Conservation (phyloP, 2,888 invertebrate genomes). For the Chrysolina haemoptera region DNA sequence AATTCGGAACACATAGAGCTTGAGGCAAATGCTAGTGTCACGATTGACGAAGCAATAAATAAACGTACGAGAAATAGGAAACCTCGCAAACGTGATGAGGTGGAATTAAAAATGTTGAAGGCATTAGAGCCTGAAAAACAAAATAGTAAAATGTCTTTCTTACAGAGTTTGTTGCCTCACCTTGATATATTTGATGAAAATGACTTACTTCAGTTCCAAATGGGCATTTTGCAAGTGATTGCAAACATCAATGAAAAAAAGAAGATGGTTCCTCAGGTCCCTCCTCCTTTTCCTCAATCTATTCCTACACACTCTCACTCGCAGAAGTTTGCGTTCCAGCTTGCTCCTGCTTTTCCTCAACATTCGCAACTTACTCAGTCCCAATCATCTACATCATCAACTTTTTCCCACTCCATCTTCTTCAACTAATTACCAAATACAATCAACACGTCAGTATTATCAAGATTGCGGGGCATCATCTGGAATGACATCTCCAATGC, state of each 20-base stretch:
- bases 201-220: not conserved
- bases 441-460: conserved; percentile 23
- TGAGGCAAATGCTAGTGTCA: conserved; percentile 5
- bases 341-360: conserved; percentile 29
- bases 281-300: conserved; percentile 26
- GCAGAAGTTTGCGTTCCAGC: conserved; percentile 30
- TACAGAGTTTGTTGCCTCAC: conserved; percentile 21
- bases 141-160: too few species aligned
- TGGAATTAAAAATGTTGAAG: conserved; percentile 33
- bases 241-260: conserved; percentile 34
- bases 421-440: conserved; percentile 28
- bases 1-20: conserved; percentile 24
- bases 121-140: conserved; percentile 21
- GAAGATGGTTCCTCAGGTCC: conserved; percentile 22
- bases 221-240: conserved; percentile 24
- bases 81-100: conserved; percentile 32
- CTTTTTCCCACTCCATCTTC: conserved; percentile 32
- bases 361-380: conserved; percentile 32
- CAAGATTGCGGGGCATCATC: conserved; percentile 23
- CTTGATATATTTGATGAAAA: conserved; percentile 33
- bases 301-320: conserved; percentile 29
- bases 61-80: conserved; percentile 28
- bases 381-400: conserved; percentile 29
- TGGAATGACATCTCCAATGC: conserved; percentile 20
- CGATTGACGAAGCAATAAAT: conserved; percentile 28